phyloP scores from a whole-genome alignment of 2,888 invertebrate genomes.

The Neria commutata region DNA sequence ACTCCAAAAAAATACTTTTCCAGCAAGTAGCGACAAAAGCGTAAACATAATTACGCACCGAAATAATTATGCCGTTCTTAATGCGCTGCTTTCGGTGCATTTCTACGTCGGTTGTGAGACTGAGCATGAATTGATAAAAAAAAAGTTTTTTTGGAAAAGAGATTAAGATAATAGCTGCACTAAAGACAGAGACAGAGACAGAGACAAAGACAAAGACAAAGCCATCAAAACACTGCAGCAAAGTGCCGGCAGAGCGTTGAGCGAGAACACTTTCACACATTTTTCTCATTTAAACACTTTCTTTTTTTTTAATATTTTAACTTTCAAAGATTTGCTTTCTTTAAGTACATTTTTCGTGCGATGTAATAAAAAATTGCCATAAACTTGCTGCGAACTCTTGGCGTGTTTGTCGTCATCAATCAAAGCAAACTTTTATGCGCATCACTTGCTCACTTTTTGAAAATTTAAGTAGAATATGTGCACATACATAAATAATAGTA shows the following conservation, averaged over 20 bases:
- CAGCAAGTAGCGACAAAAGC: slow-evolving; percentile 17
- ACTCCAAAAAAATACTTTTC: slow-evolving; percentile 47
- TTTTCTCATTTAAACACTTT: slow-evolving; percentile 6
- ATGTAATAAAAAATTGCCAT: slow-evolving; percentile 11
- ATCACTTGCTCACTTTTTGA: neutral
- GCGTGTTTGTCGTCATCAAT: slow-evolving; percentile 27
- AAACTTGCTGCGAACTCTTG: neutral
- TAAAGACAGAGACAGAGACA: neutral
- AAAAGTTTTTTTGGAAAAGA: neutral
- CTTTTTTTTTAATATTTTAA: neutral
- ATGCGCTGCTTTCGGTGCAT: no score
- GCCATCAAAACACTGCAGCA: slow-evolving; percentile 19
- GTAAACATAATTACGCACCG: neutral
- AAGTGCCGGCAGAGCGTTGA: slow-evolving; percentile 37
- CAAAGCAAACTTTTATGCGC: slow-evolving; percentile 12
- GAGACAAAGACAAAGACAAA: neutral
- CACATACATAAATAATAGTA: no score
- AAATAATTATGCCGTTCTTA: neutral
- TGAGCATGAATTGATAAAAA: no score
- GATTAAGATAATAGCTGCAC: neutral
- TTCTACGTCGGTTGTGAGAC: no score
- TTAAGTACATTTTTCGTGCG: neutral
- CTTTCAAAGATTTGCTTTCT: no score
- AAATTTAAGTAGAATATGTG: no score
- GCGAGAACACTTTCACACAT: slow-evolving; percentile 53